Base-by-base conservation (phyloP, 2,113 vertebrate genomes). In the Melierax canorus region DNA sequence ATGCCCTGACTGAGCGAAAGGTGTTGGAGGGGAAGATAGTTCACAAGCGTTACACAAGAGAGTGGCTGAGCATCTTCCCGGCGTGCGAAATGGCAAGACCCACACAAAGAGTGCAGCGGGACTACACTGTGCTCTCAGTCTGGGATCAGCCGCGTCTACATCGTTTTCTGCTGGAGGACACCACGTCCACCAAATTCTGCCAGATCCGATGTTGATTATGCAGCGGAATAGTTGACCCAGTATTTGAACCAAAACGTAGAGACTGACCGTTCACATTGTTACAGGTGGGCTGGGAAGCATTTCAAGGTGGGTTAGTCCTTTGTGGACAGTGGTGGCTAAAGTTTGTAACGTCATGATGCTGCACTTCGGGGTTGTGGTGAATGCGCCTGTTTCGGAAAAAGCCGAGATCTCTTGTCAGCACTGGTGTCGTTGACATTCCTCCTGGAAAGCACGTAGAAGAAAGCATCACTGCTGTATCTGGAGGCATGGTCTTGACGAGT, bases 311-410 rank as follows among this genome's bases (percentile, higher is more conserved):
- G 2, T 55, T 34, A 63, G 23, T 48, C 13, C 48, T 86, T 72
- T 50, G 20, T n/a, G 20, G 34, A 45, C 0, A 4, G 41, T 21
- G 18, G 15, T 68, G 26, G 20, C 24, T 84, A 11, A 13, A 22
- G 26, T 22, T 10, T 55, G n/a, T 12, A 63, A 30, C 51, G 20
- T 12, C 29, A 48, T 10, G 26, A 6, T 13, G 13, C 45, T 20
- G 0, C 0, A 1, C 20, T 45, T 50, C 2, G 1, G 15, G 17
- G 24, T 7, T 55, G 14, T 11, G 5, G 7, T 17, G 24, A 59
- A 50, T n/a, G 10, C 5, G 15, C 15, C 58, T n/a, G 12, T 32
- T 38, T 30, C 3, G 20, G 58, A 22, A 59, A 68, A 51, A 41
- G 8, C 6, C 22, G 64, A 63, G 24, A 16, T 36, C 14, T 53